A percentile compares a stretch with the other conserved stretches of the same genome.
Evolutionary conservation across 2,113 vertebrate genomes (phyloP).

Genomic region (Herpailurus yagouaroundi): DNA sequence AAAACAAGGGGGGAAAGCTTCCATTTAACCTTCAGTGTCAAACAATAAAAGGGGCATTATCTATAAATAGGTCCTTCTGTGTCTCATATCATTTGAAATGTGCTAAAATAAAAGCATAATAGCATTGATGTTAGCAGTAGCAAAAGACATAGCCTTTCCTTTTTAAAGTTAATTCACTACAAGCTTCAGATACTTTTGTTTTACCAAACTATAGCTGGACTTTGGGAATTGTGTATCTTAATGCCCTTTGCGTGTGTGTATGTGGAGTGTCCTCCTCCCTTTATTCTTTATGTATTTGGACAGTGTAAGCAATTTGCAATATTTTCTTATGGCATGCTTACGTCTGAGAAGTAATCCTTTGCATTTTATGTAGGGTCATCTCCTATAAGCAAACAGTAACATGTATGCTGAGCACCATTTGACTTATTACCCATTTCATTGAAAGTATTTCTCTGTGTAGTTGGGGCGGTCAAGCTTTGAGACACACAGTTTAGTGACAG

Average conservation of each 20-base stretch:
- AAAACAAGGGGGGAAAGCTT: constrained; percentile 53
- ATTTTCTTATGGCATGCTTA: not conserved
- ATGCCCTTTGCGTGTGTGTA: not conserved
- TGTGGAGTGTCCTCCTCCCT: not conserved
- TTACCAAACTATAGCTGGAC: not conserved
- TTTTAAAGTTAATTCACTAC: not conserved
- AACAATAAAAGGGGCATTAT: constrained; percentile 58
- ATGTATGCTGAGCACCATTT: not conserved
- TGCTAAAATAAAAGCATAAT: constrained; percentile 30
- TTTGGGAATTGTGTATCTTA: not conserved
- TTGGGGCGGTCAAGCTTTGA: not conserved
- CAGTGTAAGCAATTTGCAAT: not conserved
- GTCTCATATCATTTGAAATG: constrained; percentile 54
- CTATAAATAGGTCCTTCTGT: constrained; percentile 40
- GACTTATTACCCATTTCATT: not conserved
- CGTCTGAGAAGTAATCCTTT: not conserved
- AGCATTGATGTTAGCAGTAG: not conserved
- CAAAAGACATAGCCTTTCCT: not conserved
- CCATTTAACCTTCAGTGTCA: constrained; percentile 70
- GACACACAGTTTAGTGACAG: not conserved
- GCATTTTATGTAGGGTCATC: not conserved
- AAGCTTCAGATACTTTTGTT: not conserved
- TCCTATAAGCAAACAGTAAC: not conserved
- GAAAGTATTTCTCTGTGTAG: not conserved
- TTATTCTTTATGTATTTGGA: not conserved